phyloP scores from a whole-genome alignment of 2,797 vertebrate genomes.

The Siniperca obscura region DNA sequence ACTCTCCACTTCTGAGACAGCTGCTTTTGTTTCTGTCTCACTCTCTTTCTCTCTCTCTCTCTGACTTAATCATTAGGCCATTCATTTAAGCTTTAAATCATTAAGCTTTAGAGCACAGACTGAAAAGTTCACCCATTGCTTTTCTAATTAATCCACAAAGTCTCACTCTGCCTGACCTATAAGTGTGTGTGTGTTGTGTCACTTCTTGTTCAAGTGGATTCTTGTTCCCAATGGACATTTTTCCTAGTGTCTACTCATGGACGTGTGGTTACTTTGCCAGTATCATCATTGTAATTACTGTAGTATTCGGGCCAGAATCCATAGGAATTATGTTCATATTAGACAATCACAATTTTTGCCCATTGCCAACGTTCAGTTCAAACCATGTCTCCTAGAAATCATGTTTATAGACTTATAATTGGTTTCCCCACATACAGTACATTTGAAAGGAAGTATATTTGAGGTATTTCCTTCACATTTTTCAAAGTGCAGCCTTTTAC shows the following conservation, averaged over 20 bases:
- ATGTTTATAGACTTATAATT: not conserved
- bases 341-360: not conserved
- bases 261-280: conserved; percentile 3
- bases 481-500: not conserved
- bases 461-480: not conserved
- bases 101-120: conserved; percentile 65
- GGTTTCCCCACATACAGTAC: not conserved
- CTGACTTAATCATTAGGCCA: conserved; percentile 68
- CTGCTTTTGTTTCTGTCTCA: conserved; percentile 66
- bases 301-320: not conserved
- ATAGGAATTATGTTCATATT: not conserved
- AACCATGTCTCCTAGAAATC: not conserved
- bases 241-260: not conserved
- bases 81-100: conserved; percentile 76
- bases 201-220: conserved; percentile 13
- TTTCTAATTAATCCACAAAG: conserved; percentile 73
- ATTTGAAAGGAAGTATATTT: not conserved
- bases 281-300: not conserved
- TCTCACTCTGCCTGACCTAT: conserved; percentile 55
- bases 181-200: conserved; percentile 32
- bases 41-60: conserved; percentile 30
- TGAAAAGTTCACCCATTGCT: conserved; percentile 62
- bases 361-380: not conserved
- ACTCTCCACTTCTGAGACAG: conserved; percentile 62
- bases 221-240: conserved; percentile 24